Evolutionary conservation across 2,797 vertebrate genomes (phyloP), one percentile per base, ranked within the genome.

Genomic region (Tragopan temminckii): DNA sequence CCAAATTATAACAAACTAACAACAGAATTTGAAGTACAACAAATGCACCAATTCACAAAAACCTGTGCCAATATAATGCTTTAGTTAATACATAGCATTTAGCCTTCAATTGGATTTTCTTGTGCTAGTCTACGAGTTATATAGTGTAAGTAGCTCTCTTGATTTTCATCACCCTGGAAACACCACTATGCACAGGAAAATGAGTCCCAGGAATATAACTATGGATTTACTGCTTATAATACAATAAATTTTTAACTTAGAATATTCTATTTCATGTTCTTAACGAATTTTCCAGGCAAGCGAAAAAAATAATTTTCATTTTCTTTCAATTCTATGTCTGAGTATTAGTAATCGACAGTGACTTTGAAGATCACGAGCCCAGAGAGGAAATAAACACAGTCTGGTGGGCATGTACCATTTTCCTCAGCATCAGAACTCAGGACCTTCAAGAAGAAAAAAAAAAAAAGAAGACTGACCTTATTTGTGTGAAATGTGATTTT

Each of bases 101-200:
- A 48, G 21, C 42, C 36, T 70, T 81, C 19, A 35, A 77, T 71
- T 11, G 9, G 27, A 38, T 78, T 94, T 69, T 42, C 43, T 46
- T 48, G 4, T 8, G 16, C 43, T 50, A 35, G 18, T 46, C 63
- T 20, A 55, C 24, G 69, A 78, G 8, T 89, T 78, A 50, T 7
- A 85, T 8, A 31, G 33, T 46, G 71, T 83, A 55, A 57, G 46
- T 38, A 93, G 62, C 43, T 93, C 69, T 85, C 68, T 50, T 72
- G 78, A 75, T 61, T 80, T 89, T 50, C 81, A 92, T 97, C 95
- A 96, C 97, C 96, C 96, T 97, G 97, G 97, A 97, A 97, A 97
- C 95, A 88, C 57, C 67, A 87, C 33, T 79, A 43, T 15, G 52
- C 16, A 55, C 33, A 83, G 52, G 45, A 87, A 94, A 92, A 94